These are phyloP conservation scores for Natator depressus DNA, from an alignment of 2,113 vertebrate genomes.

Conservation along the genomic window DNA sequence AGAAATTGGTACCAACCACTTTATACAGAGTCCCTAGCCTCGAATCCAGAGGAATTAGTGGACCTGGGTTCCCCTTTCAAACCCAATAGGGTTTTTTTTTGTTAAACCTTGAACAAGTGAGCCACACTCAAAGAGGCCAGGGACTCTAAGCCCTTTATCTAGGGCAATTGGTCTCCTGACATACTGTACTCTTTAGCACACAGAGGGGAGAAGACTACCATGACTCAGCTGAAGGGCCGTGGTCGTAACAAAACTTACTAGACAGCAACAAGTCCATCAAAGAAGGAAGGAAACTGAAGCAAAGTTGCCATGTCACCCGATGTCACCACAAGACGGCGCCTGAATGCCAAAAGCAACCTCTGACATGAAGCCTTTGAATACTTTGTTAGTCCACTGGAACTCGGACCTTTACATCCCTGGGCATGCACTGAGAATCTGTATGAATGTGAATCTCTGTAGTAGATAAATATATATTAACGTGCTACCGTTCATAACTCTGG, in stretches of 20 bases:
- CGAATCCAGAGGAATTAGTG: background rate
- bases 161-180: background rate
- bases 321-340: background rate
- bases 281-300: background rate
- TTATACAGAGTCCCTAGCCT: background rate
- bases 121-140: background rate
- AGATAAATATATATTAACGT: background rate
- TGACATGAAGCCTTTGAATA: background rate
- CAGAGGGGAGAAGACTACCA: background rate
- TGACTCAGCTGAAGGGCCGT: background rate
- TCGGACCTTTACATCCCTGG: background rate
- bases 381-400: background rate
- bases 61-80: background rate
- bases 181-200: background rate
- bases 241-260: background rate
- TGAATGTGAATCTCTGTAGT: background rate
- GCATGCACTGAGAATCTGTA: background rate
- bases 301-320: background rate
- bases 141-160: background rate
- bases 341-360: background rate
- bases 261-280: background rate
- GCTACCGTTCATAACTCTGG: conserved; percentile 10
- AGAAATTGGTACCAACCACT: background rate
- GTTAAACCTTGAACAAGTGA: background rate
- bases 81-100: background rate